These are phyloP conservation scores for Branchinecta sandiegonensis DNA, from an alignment of 2,888 invertebrate genomes.

Conservation along the genomic window DNA sequence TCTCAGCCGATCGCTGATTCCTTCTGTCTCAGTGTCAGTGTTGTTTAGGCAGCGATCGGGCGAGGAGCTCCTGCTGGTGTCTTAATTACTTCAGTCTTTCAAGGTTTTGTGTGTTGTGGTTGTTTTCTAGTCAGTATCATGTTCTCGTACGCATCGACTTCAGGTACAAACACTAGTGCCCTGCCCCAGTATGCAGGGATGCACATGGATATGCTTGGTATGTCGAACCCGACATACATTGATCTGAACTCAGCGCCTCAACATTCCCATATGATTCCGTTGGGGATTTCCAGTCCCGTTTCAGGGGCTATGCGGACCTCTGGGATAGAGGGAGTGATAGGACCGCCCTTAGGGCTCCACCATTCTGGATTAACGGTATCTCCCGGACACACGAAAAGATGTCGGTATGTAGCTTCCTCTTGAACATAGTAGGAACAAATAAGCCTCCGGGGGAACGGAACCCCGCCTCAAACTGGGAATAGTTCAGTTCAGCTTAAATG, in stretches of 20 bases:
- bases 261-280: constrained; percentile 13
- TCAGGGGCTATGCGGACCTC: constrained; percentile 16
- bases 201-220: constrained; percentile 11
- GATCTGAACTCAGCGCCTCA: constrained; percentile 8
- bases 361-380: constrained; percentile 10
- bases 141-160: constrained; percentile 5
- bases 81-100: not conserved
- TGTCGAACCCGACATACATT: not conserved
- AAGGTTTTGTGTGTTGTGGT: not conserved
- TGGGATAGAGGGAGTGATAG: constrained; percentile 11
- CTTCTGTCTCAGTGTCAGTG: not conserved
- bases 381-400: not conserved
- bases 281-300: constrained; percentile 5
- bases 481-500: too few species aligned
- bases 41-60: not conserved
- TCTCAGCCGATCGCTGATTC: too few species aligned
- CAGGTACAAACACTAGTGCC: constrained; percentile 7
- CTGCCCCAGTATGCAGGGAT: constrained; percentile 10
- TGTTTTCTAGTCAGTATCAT: constrained; percentile 11
- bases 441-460: too few species aligned
- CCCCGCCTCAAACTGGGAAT: too few species aligned
- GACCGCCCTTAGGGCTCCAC: not conserved
- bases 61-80: not conserved
- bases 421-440: not conserved
- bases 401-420: not conserved